Evolutionary conservation across 92 coral and sea anemone genomes (phyloP).

Genomic region (Montipora capitata): DNA sequence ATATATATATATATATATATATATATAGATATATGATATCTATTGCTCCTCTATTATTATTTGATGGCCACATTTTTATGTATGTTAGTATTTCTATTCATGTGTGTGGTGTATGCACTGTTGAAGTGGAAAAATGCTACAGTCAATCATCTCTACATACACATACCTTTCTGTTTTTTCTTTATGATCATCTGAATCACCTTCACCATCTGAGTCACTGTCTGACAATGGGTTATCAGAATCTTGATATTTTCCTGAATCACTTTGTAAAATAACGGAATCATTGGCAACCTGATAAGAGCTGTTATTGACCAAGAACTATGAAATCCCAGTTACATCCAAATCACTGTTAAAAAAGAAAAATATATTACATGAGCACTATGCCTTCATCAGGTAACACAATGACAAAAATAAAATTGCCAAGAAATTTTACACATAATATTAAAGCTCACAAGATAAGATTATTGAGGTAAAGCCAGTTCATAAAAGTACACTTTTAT

Average conservation of each 20-base stretch:
- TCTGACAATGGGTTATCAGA: not conserved
- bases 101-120: not conserved
- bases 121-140: constrained; percentile 4
- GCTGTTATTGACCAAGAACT: constrained; percentile 1
- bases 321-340: not conserved
- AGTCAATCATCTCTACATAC: not conserved
- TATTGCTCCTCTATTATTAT: not conserved
- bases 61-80: not conserved
- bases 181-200: not conserved
- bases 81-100: not conserved
- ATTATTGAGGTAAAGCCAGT: not conserved
- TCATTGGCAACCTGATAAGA: constrained; percentile 4
- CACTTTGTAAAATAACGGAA: not conserved
- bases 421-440: not conserved
- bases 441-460: not conserved
- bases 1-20: no score
- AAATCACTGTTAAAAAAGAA: not conserved
- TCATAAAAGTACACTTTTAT: not conserved
- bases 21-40: no score
- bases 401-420: not conserved
- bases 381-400: not conserved
- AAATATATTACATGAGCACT: not conserved
- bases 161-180: not conserved
- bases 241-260: constrained; percentile 2
- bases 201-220: not conserved